Evolutionary conservation across 2,888 invertebrate species (phyloP), one percentile per base, ranked within the genome.

Genomic region (Vesta saturnalis): DNA sequence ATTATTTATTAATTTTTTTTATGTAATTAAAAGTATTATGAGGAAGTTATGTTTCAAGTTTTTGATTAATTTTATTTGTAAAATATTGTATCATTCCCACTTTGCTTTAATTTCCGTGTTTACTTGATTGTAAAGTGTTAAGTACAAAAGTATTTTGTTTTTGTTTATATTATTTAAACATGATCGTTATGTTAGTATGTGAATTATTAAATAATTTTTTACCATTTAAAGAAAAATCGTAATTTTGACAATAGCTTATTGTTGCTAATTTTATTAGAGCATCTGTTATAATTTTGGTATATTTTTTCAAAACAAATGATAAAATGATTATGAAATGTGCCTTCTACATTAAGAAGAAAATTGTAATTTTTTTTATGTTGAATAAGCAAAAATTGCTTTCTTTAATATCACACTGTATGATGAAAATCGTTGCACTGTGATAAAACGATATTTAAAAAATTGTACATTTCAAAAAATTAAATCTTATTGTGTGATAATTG

Each of bases 1-100:
- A 60, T 60, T 65, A 65, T 65, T 65, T 65, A 65, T 65, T 65
- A 55, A 46, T 52, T 30, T 61, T 52, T 49, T 61, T 59, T 22
- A 30, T 52, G 46, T 49, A 46, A 23, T 60, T 49, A 19, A n/a
- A 19, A 52, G 52, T 52, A 52, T 52, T 52, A 52, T 19, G 52
- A 52, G 52, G 52, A 52, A 19, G 19, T 52, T 21, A 1, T n/a
- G 19, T 5, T 5, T 47, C 15, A 15, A 15, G 8, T 16, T 47
- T 52, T 19, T n/a, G 18, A 12, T 52, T 21, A n/a, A 4, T 15
- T 52, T 8, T n/a, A 19, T 18, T 49, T 49, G 19, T 49, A 49
- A 18, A 18, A 30, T 43, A 43, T 18, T 15, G 12, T 12, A 21
- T 52, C 52, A 52, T 52, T 52, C 52, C 49, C 18, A 52, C n/a